These are phyloP conservation scores for Neoniphon sammara DNA, from an alignment of 2,797 vertebrate genomes.

Conservation along the genomic window DNA sequence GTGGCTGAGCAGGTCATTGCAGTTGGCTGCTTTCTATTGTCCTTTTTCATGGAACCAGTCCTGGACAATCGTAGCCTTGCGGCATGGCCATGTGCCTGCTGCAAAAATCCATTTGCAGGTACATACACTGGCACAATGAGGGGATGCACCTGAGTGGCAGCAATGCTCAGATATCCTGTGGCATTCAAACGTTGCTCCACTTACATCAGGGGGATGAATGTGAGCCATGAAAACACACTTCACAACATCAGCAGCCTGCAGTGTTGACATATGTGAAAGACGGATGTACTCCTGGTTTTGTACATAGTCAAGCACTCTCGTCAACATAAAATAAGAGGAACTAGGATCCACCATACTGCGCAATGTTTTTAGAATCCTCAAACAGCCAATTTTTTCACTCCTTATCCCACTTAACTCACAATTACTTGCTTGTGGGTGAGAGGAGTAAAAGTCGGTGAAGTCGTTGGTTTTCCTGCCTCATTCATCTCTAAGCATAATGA, in stretches of 20 bases:
- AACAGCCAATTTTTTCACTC: constrained; percentile 15
- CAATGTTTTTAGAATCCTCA: constrained; percentile 22
- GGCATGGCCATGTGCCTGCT: constrained; percentile 51
- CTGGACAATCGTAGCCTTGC: constrained; percentile 40
- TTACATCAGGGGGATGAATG: constrained; percentile 61
- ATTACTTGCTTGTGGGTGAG: constrained; percentile 33
- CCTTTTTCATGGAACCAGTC: constrained; percentile 30
- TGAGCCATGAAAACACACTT: constrained; percentile 57
- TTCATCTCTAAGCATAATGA: constrained; percentile 50
- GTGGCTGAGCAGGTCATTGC: constrained; percentile 59
- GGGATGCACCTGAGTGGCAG: constrained; percentile 62
- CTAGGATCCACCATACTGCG: constrained; percentile 34
- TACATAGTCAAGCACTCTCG: constrained; percentile 22
- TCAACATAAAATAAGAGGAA: constrained; percentile 16
- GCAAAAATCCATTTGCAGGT: constrained; percentile 67
- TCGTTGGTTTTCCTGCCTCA: constrained; percentile 47
- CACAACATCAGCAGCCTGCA: constrained; percentile 35
- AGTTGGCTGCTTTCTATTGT: constrained; percentile 56
- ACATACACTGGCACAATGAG: constrained; percentile 48
- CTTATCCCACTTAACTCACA: constrained; percentile 9
- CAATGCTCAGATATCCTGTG: constrained; percentile 61
- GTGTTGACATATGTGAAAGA: constrained; percentile 53
- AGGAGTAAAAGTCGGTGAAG: constrained; percentile 24
- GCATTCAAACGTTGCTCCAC: constrained; percentile 38
- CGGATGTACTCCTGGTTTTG: constrained; percentile 19